phyloP scores from a whole-genome alignment of 1,140 invertebrate species.

The Hydropsyche tenuis region DNA sequence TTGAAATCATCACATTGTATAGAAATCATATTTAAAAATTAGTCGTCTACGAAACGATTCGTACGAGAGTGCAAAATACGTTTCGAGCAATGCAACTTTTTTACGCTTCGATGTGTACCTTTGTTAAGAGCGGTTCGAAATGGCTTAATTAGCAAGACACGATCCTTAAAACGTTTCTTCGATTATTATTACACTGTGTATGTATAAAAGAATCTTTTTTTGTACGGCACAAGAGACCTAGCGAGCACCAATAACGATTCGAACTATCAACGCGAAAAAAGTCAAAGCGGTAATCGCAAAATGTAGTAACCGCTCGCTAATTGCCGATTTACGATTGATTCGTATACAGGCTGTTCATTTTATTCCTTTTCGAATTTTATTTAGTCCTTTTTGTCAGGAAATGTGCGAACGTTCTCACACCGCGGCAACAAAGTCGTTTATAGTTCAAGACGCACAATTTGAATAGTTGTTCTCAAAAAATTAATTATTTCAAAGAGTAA shows the following conservation, averaged over 20 bases:
- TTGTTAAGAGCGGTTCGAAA: not conserved
- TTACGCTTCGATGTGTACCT: not conserved
- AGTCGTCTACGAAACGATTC: no score
- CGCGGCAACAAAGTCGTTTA: no score
- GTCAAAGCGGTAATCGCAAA: not conserved
- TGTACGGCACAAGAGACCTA: no score
- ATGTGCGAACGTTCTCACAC: not conserved
- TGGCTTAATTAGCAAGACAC: slow-evolving; percentile 15
- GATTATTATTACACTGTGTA: slow-evolving; percentile 17
- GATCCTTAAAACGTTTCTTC: slow-evolving; percentile 6
- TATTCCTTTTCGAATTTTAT: not conserved
- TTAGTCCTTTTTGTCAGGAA: not conserved
- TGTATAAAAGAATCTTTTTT: not conserved
- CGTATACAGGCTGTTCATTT: not conserved
- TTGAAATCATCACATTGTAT: not conserved
- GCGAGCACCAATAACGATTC: not conserved
- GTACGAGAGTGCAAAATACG: no score
- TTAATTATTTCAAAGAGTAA: no score
- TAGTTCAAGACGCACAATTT: no score
- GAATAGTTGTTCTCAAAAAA: no score
- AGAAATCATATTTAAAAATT: no score
- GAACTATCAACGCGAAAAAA: not conserved
- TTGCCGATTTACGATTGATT: slow-evolving; percentile 9
- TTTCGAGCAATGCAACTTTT: not conserved
- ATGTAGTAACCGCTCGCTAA: slow-evolving; percentile 15